Evolutionary conservation across 2,888 invertebrate species (phyloP), one percentile per base, ranked within the genome.

Genomic region (Sylvicola cinctus): DNA sequence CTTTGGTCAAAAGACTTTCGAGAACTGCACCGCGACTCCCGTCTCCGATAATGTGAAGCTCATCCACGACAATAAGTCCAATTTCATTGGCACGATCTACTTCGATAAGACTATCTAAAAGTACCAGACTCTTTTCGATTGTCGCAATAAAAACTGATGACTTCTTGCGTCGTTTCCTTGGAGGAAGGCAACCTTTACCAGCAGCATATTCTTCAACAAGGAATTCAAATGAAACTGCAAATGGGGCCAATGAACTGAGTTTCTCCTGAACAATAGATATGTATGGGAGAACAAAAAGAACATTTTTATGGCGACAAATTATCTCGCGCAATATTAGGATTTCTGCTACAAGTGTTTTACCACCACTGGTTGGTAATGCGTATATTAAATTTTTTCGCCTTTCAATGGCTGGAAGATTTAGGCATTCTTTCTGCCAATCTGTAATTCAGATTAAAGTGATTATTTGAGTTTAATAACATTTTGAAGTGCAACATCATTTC

Each of bases 251-350:
- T 3, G 55, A 36, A 33, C 40, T 37, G 10, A 87, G 88, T 68
- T 96, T 96, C 61, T 96, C 96, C 53, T 96, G 93, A 1, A 95
- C 96, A 46, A 96, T 79, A 5, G 95, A 84, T 11, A 96, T 88
- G 63, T 80, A 96, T 0, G 96, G 96, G 38, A 96, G 59, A 43
- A 96, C 72, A 43, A 96, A 80, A 15, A 96, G 57, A 10, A 74
- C 85, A 66, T 91, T 85, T 44, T 69, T 75, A 47, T 75, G 72
- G 35, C 73, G 65, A 42, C 79, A 76, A 8, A 93, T 55, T 5
- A 95, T 60, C 60, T 93, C 87, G 29, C 75, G 64, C 13, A 95
- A 58, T 66, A 96, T 88, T 32, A 96, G 62, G 38, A 96, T 79
- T 59, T 96, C 96, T 0, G 96, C 93, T 10, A 96, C 91, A 17